A percentile compares a stretch with the other conserved stretches of the same genome.
Conservation (phyloP, 1,140 invertebrate genomes). For the Lucilia cuprina region DNA sequence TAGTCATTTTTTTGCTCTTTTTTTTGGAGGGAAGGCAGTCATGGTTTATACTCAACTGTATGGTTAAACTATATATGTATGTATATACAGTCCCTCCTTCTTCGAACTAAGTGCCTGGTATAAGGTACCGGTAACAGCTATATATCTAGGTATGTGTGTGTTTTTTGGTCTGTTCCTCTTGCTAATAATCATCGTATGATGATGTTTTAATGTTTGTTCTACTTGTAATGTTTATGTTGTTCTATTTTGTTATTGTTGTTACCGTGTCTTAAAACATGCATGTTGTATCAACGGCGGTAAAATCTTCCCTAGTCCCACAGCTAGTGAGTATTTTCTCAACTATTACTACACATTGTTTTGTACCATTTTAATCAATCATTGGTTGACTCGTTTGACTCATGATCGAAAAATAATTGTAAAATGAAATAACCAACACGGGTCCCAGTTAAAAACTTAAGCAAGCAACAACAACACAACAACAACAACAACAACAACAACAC, state of each 20-base stretch:
- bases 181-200: neutral
- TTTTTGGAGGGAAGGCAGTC: neutral
- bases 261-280: neutral
- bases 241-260: neutral
- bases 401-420: neutral
- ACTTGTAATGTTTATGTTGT: conserved; percentile 1
- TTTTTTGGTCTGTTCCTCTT: neutral
- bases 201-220: neutral
- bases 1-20: neutral
- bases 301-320: neutral
- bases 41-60: neutral
- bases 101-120: neutral
- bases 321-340: neutral
- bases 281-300: neutral
- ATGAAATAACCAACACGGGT: too few species aligned
- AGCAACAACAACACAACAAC: neutral
- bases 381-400: neutral
- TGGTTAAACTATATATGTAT: neutral
- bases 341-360: conserved; percentile 1
- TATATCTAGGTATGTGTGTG: neutral
- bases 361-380: neutral
- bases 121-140: neutral
- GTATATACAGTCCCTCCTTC: neutral
- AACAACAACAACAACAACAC: neutral
- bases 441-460: too few species aligned